Base-by-base conservation (phyloP, 2,797 vertebrate genomes). In the Channallabes apus region DNA sequence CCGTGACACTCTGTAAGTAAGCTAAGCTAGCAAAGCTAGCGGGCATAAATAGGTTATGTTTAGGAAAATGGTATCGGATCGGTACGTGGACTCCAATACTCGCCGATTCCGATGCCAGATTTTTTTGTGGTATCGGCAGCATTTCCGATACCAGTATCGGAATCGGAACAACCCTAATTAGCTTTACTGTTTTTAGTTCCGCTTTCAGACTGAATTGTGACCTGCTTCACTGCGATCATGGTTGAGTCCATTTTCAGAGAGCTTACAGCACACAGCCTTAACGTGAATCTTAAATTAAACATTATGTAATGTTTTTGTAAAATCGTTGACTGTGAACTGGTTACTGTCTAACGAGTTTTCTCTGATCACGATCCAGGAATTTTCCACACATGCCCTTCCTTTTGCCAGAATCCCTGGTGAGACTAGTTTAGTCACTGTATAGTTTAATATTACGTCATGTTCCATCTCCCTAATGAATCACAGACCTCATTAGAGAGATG, bases 391-490 rank as follows among this genome's bases (percentile, higher is more conserved):
- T 86, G 29, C 69, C 14, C 17, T 35, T 41, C 22, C 12, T 17
- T 69, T 41, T 82, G 29, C 61, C 38, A 77, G n/a, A 38, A 38
- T 68, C 58, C 64, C 54, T 68, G 62, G 41, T 38, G 68, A 62
- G 38, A 64, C 51, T 38, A 77, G 62, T 59, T 82, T 46, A 81
- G 69, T 67, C 79, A 77, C 41, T 68, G 22, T 56, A 56, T 65
- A 77, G 75, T 83, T 86, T 79, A 72, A 65, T 71, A 11, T 78
- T 62, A 15, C 62, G 51, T 35, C 27, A 3, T 56, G 65, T 79
- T 77, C 15, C 73, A 62, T 58, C 22, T 20, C 68, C 41, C 20
- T 86, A 77, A 88, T 83, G 69, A 81, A 80, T 69, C 54, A 22
- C 84, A 88, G 84, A 69, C 69, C 62, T 27, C 59, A 41, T 76